These are phyloP conservation scores for Otis tarda DNA, from an alignment of 2,113 vertebrate genomes.

Conservation along the genomic window DNA sequence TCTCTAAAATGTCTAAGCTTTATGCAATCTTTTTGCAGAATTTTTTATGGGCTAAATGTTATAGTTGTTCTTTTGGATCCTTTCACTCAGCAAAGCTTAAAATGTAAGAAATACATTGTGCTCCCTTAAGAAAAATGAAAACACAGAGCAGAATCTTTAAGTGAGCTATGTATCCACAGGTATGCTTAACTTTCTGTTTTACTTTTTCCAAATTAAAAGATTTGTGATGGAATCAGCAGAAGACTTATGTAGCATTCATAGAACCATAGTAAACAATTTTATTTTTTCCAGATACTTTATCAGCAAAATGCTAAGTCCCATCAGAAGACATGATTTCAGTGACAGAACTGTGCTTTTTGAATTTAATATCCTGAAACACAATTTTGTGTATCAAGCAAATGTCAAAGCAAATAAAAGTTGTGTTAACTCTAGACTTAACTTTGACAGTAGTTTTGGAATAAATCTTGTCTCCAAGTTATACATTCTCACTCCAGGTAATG, in stretches of 20 bases:
- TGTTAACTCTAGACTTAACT: background rate
- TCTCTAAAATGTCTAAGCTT: background rate
- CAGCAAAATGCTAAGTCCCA: background rate
- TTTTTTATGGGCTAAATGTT: background rate
- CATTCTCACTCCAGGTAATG: background rate
- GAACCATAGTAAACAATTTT: background rate
- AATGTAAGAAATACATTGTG: background rate
- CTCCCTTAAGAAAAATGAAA: background rate
- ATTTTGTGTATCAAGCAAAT: slow-evolving; percentile 9
- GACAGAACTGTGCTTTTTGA: background rate
- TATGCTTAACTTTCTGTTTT: background rate
- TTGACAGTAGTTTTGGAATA: background rate
- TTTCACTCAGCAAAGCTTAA: background rate
- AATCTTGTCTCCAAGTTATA: background rate
- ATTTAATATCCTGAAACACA: slow-evolving; percentile 28
- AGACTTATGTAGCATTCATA: background rate
- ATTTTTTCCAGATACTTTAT: background rate
- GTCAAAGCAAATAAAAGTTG: slow-evolving; percentile 16
- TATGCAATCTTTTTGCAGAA: background rate
- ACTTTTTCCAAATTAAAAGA: background rate
- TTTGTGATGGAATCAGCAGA: background rate
- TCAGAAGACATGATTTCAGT: background rate
- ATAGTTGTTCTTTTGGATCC: background rate
- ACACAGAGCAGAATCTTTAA: no score
- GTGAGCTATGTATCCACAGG: background rate